Evolutionary conservation across 1,140 invertebrate species (phyloP), one percentile per base, ranked within the genome.

Genomic region (Anoplophora glabripennis): DNA sequence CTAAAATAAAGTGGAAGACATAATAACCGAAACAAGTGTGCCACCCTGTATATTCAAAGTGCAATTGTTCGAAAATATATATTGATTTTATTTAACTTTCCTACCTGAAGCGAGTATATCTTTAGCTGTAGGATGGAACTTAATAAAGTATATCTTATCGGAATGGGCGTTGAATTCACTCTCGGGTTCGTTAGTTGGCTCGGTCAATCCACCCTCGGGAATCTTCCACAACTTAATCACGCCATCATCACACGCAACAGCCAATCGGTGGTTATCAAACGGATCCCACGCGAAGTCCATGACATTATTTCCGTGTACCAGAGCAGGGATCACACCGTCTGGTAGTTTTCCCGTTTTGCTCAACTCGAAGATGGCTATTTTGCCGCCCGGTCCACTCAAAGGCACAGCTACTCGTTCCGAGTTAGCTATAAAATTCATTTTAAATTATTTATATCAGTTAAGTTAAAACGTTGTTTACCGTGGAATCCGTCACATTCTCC

Each of bases 281-380:
- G 94, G 94, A 82, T 98, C 93, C 89, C 92, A 97, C 46, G 86
- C 83, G 77, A 95, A 97, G 77, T 98, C 94, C 82, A 92, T 90
- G 5, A 96, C 86, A 62, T 88, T 92, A 56, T 85, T 87, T 18
- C 90, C 87, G 75, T 96, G 92, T 12, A 96, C 86, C 58, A 98
- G 77, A n/a, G 89, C 86, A 18, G 91, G 90, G 66, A 90, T 85
- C 0, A 91, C 89, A 58, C 89, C 86, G 75, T 94, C 89, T 0
- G 89, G 83, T 33, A 94, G 77, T 62, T 86, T 80, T 0, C 92
- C 89, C 0, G 89, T 84, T 66, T 89, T 88, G 33, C 83, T 86
- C 45, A 94, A 76, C 79, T 96, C 92, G 58, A 96, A 82, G 18
- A 97, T 85, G 36, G 91, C 90, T 33, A 97, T 85, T 70, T 93